phyloP scores from a whole-genome alignment of 2,888 invertebrate species.

The Clusia tigrina region DNA sequence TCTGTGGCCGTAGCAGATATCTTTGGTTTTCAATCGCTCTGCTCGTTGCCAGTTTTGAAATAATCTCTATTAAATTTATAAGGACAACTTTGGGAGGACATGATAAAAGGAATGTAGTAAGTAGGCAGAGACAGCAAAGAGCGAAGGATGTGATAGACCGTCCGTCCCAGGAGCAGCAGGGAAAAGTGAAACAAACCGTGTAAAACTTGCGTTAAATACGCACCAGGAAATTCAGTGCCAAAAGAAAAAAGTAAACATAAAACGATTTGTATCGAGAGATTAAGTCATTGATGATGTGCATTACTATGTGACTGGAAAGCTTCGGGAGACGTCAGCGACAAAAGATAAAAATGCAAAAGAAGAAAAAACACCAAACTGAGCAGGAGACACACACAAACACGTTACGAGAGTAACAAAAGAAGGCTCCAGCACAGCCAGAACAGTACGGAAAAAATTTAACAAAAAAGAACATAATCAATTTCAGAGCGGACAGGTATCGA shows the following conservation, averaged over 20 bases:
- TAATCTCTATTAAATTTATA: slow-evolving; percentile 29
- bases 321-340: not conserved
- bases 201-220: slow-evolving; percentile 41
- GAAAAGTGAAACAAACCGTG: slow-evolving; percentile 56
- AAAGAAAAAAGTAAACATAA: slow-evolving; percentile 29
- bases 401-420: not conserved
- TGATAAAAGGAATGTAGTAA: not conserved
- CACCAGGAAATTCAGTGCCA: slow-evolving; percentile 11
- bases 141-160: slow-evolving; percentile 13
- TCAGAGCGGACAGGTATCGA: not conserved
- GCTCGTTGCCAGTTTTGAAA: slow-evolving; percentile 32
- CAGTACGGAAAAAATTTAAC: too few relatives aligned
- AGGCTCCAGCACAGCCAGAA: slow-evolving; percentile 1
- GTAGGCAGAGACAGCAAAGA: not conserved
- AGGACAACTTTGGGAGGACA: not conserved
- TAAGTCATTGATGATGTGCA: slow-evolving; percentile 49
- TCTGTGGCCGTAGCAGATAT: slow-evolving; percentile 32
- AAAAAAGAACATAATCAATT: not conserved
- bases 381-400: slow-evolving; percentile 29
- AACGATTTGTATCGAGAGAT: slow-evolving; percentile 60
- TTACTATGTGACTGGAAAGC: slow-evolving; percentile 37
- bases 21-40: slow-evolving; percentile 34
- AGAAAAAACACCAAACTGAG: slow-evolving; percentile 46
- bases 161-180: slow-evolving; percentile 16
- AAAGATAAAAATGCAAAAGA: slow-evolving; percentile 29